These are phyloP conservation scores for Sebastes steindachneri DNA, from an alignment of 2,797 vertebrate species.

Conservation along the genomic window DNA sequence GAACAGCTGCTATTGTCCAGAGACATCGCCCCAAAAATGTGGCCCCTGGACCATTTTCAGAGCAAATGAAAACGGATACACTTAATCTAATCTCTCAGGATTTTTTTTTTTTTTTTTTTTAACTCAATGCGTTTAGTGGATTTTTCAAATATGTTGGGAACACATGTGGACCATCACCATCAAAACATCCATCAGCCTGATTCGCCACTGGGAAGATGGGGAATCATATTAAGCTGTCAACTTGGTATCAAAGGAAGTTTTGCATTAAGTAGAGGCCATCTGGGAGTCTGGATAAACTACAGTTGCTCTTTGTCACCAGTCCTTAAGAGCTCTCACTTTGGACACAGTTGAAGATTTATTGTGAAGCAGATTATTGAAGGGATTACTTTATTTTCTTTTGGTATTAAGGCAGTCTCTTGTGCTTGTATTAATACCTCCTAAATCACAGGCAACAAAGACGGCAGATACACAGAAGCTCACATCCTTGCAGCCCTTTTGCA, in stretches of 20 bases:
- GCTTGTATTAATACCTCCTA: not conserved
- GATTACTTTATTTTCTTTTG: conserved; percentile 26
- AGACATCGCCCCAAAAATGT: conserved; percentile 72
- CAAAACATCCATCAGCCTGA: conserved; percentile 57
- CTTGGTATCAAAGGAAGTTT: conserved; percentile 48
- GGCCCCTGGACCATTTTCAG: conserved; percentile 73
- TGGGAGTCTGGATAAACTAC: conserved; percentile 38
- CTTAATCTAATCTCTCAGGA: conserved; percentile 77
- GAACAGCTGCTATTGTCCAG: conserved; percentile 83
- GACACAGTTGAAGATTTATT: conserved; percentile 30
- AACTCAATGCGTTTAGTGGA: conserved; percentile 24
- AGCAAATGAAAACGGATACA: conserved; percentile 74
- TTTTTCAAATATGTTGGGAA: conserved; percentile 57
- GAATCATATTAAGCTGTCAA: conserved; percentile 45
- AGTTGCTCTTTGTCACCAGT: conserved; percentile 11
- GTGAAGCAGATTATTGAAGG: not conserved
- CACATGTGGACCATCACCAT: conserved; percentile 56
- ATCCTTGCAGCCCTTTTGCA: not conserved
- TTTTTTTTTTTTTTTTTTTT: conserved; percentile 58
- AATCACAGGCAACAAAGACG: not conserved
- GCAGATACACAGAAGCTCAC: not conserved
- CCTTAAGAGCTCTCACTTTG: conserved; percentile 12
- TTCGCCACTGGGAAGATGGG: conserved; percentile 38
- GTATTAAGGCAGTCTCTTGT: not conserved
- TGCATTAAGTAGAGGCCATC: conserved; percentile 27